A percentile compares a stretch with the other conserved stretches of the same genome.
Evolutionary conservation across 1,140 invertebrate genomes (phyloP).

Genomic region (Teleopsis dalmanni): DNA sequence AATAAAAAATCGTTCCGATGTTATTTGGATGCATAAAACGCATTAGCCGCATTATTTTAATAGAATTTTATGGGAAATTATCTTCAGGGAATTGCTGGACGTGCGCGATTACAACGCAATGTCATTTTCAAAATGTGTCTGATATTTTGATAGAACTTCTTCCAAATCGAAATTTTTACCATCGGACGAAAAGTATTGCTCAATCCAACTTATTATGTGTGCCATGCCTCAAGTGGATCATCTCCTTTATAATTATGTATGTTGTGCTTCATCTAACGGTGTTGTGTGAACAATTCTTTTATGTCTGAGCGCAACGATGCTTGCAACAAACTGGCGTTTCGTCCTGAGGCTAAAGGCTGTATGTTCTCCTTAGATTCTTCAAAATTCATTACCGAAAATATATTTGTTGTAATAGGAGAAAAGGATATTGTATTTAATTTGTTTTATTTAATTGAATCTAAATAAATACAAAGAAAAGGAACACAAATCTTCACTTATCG

Average conservation of each 20-base stretch:
- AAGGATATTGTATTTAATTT: too few species aligned
- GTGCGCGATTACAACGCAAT: constrained; percentile 59
- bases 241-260: constrained; percentile 72
- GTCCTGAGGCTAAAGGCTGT: constrained; percentile 75
- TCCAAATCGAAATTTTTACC: constrained; percentile 71
- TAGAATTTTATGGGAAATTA: constrained; percentile 55
- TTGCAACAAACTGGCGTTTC: constrained; percentile 65
- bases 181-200: constrained; percentile 81
- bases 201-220: constrained; percentile 83
- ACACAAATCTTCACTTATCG: too few species aligned
- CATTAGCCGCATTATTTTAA: constrained; percentile 52
- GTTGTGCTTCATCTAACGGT: constrained; percentile 61
- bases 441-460: too few species aligned
- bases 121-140: constrained; percentile 57
- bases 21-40: constrained; percentile 32
- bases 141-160: constrained; percentile 68
- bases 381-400: constrained; percentile 62
- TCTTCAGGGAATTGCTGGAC: constrained; percentile 59
- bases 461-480: too few species aligned
- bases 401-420: too few species aligned
- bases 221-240: constrained; percentile 81
- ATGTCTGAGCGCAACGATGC: constrained; percentile 67
- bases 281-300: constrained; percentile 48
- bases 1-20: constrained; percentile 51
- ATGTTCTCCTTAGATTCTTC: constrained; percentile 84